Base-by-base conservation (phyloP, 2,888 invertebrate species). In the Nomada ruficornis region DNA sequence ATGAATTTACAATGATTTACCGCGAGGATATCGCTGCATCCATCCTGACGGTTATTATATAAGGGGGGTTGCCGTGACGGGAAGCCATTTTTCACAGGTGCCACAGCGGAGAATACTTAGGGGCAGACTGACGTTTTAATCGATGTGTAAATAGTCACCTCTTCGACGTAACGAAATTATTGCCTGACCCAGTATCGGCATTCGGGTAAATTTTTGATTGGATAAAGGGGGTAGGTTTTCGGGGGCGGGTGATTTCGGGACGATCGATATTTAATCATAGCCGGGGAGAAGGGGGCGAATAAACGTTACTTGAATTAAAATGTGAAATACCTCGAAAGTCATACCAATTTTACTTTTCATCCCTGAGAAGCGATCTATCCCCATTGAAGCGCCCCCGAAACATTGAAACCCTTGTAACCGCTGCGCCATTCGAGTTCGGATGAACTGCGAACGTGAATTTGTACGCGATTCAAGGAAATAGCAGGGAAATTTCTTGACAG, bases 1-100 rank as follows among this genome's bases (percentile, higher is more conserved):
- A 88, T 87, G 88, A 90, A 90, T 89, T 87, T 87, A 86, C 88
- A 90, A 91, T 90, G 90, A 91, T 91, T 91, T 91, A 91, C 91
- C 84, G 85, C 85, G 78, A 64, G 87, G 88, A 86, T 90, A 91
- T 89, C 89, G 89, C n/a, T 26, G 69, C 55, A 67, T 89, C 85
- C 87, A 84, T 80, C 82, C 77, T 85, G 84, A 29, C 67, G 57
- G 87, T 90, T 90, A 88, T 88, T 85, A 80, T 84, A 86, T 81
- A 87, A 18, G 52, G 18, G 5, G 0, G 50, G 72, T 84, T 85
- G 88, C 85, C 91, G 90, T 91, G 91, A 91, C 89, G 88, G 87
- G 75, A 83, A 86, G 85, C 90, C 88, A 91, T 91, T 91, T 91
- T 90, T 91, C 90, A 90, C 82, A 77, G 78, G 67, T 70, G 80